Evolutionary conservation across 1,140 invertebrate genomes (phyloP), one percentile per base, ranked within the genome.

Genomic region (Aphaenogaster floridana): DNA sequence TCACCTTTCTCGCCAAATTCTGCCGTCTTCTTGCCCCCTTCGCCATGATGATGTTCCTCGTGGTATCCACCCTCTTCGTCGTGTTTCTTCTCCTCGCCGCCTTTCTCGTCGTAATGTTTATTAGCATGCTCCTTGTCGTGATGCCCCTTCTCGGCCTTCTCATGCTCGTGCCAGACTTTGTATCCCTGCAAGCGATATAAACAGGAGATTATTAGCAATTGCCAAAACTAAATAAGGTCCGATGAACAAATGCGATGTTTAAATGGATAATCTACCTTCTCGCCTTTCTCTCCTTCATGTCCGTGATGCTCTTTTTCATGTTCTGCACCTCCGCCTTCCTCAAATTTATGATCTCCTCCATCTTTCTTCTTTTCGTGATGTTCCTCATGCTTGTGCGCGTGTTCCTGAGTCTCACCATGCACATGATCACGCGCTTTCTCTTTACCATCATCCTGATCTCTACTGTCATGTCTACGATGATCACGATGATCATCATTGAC

Each of bases 1-100:
- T 95, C 86, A 0, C 95, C 96, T 63, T 95, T 93, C n/a, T 96
- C 95, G 0, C 88, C 92, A 39, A 93, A 96, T 48, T 93, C 92
- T 0, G 92, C 83, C 9, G 87, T 87, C 77, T 96, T 96, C 57
- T 94, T 90, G 0, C 94, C 95, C 17, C 91, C 92, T 76, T 95
- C 94, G 2, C 79, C 94, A 3, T 93, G 79, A 59, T 95, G 92
- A 63, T 94, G 89, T 5, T 94, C 92, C 17, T 94, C 89, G 61
- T 94, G 93, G 79, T 95, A 95, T 5, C 91, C 94, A 17, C 93
- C 93, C 28, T 94, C 93, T 4, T 95, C 94, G 21, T 95, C 87
- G 28, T 95, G 91, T n/a, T 95, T 90, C 50, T 94, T 95, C 61
- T 95, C 89, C 2, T 94, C 90, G 5, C 95, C 95, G 13, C 93